Base-by-base conservation (phyloP, 2,113 vertebrate species). In the Ibidorhyncha struthersii region DNA sequence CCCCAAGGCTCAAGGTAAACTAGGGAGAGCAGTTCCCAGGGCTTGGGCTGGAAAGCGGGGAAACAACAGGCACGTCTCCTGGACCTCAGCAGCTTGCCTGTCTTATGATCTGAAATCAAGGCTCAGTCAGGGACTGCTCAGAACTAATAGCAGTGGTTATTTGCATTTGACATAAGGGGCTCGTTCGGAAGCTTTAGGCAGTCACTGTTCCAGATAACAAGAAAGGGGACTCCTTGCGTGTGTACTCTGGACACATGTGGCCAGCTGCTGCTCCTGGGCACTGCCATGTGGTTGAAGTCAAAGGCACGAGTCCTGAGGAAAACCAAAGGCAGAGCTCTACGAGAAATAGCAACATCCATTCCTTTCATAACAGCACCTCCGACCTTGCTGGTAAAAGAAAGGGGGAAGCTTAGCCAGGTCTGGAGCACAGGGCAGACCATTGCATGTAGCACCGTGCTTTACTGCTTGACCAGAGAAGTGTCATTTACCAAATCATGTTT, bases 51-150 rank as follows among this genome's bases (percentile, higher is more conserved):
- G 62, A 67, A 49, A 50, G 16, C 29, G 19, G 56, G 65, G 43
- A 83, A 86, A 80, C 12, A 6, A 74, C 56, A 74, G 88, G 59
- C 55, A 73, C 2, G 0, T 66, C 65, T 90, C 34, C 73, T 79
- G 87, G 89, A 85, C 70, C 32, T 87, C 82, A 93, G 45, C 70
- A 93, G 82, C 85, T 79, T 93, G 74, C 65, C 41, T 30, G 56
- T 92, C 81, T 90, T 74, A n/a, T 67, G 86, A 80, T 63, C 63
- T 83, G 86, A 83, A 95, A 92, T 72, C 67, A 77, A 81, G 72
- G 58, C 80, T 83, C 61, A 10, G 77, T 58, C 77, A 86, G 89
- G 40, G 72, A 80, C 63, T 58, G 82, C 88, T 93, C 61, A 92
- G 78, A 88, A 78, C 78, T 95, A 78, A 56, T 32, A 70, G 50